A percentile compares a stretch with the other conserved stretches of the same genome.
phyloP scores from a whole-genome alignment of 2,113 vertebrate genomes.

The Syngnathus scovelli region DNA sequence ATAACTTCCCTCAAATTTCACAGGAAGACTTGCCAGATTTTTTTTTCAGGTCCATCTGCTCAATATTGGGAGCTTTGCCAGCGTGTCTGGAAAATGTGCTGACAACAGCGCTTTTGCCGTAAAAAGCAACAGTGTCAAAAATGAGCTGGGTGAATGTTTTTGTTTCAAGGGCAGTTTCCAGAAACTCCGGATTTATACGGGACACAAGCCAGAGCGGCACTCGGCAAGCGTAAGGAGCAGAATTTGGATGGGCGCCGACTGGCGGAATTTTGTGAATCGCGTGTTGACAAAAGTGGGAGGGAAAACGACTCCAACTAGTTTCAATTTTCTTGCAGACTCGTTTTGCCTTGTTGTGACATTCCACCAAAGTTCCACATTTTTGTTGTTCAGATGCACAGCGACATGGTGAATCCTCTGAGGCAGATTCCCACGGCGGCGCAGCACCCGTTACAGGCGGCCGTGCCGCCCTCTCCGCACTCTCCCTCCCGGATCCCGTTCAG shows the following conservation, averaged over 20 bases:
- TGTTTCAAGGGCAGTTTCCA: constrained; percentile 39
- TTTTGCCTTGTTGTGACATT: no score
- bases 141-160: constrained; percentile 33
- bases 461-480: constrained; percentile 77
- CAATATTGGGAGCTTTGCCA: constrained; percentile 9
- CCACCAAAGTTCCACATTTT: not conserved
- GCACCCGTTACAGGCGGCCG: constrained; percentile 74
- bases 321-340: no score
- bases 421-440: constrained; percentile 70
- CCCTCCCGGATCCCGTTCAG: constrained; percentile 91
- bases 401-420: constrained; percentile 75
- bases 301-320: no score
- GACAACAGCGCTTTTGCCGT: constrained; percentile 30
- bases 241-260: not conserved
- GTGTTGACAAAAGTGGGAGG: not conserved
- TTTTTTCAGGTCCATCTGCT: not conserved
- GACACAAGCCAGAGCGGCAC: constrained; percentile 15
- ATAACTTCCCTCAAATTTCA: not conserved
- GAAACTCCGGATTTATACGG: constrained; percentile 23
- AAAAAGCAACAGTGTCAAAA: constrained; percentile 38
- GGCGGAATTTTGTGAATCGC: not conserved
- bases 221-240: not conserved
- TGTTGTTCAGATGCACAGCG: constrained; percentile 83
- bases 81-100: constrained; percentile 33
- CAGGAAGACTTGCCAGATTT: not conserved